Evolutionary conservation across 2,113 vertebrate species (phyloP).

Genomic region (Microcebus ravelobensis): DNA sequence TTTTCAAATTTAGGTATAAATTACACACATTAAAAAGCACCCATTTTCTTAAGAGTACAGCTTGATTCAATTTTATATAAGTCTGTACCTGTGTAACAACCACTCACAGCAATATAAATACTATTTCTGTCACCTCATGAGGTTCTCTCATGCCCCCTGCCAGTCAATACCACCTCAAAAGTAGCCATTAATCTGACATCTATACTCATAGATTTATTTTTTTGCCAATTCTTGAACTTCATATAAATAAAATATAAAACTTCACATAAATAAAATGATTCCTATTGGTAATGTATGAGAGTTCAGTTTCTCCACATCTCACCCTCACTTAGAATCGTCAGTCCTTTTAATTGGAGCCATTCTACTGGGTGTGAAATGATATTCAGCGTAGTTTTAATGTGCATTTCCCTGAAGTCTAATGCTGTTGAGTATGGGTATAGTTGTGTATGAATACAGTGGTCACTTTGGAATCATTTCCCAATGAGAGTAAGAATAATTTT

Average conservation of each 20-base stretch:
- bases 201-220: background rate
- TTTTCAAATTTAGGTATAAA: background rate
- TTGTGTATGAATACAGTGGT: background rate
- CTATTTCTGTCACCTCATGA: background rate
- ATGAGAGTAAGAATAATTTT: background rate
- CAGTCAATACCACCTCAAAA: background rate
- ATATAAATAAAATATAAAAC: background rate
- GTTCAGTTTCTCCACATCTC: background rate
- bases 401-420: background rate
- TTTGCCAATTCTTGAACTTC: background rate
- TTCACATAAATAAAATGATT: background rate
- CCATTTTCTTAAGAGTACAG: background rate
- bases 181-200: background rate
- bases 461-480: conserved; percentile 7
- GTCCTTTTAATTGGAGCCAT: background rate
- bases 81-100: background rate
- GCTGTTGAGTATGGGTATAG: background rate
- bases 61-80: background rate
- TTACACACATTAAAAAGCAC: background rate
- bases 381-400: background rate
- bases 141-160: background rate
- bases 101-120: background rate
- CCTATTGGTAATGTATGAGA: no score
- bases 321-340: background rate
- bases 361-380: background rate